These are phyloP conservation scores for Masticophis lateralis DNA, from an alignment of 2,797 vertebrate genomes.

Conservation along the genomic window DNA sequence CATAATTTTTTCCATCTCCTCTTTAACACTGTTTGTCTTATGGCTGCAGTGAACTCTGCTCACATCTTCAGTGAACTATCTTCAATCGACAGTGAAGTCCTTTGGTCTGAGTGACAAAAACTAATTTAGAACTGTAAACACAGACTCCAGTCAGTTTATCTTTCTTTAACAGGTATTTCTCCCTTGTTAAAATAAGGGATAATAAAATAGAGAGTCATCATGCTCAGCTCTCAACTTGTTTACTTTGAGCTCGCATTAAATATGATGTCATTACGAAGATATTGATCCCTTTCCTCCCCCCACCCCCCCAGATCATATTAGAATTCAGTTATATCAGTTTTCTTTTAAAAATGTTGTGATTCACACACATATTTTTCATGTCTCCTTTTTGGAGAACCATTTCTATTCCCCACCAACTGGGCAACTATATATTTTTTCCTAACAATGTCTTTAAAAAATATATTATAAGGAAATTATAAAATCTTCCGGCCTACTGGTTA, in stretches of 20 bases:
- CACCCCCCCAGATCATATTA: background rate
- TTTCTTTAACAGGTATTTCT: slow-evolving; percentile 20
- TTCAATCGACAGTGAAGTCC: background rate
- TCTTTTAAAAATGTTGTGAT: background rate
- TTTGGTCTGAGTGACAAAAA: slow-evolving; percentile 10
- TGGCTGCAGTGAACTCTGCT: slow-evolving; percentile 3
- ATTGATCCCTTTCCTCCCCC: background rate
- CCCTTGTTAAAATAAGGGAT: slow-evolving; percentile 1
- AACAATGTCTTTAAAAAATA: no score
- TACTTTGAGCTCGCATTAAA: background rate
- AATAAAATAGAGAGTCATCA: slow-evolving; percentile 6
- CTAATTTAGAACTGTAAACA: slow-evolving; percentile 34
- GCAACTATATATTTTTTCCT: no score
- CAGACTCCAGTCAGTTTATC: background rate
- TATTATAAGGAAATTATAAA: background rate
- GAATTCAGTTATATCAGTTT: background rate
- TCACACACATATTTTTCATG: background rate
- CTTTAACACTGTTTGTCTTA: slow-evolving; percentile 11
- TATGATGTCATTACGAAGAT: background rate
- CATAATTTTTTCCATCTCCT: background rate
- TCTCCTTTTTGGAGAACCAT: background rate
- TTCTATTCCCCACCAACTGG: background rate
- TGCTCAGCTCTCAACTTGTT: background rate
- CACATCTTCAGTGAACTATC: slow-evolving; percentile 14
- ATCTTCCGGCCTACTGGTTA: background rate